A percentile compares a stretch with the other conserved stretches of the same genome.
Evolutionary conservation across 1,140 invertebrate species (phyloP).

Genomic region (Anoplophora glabripennis): DNA sequence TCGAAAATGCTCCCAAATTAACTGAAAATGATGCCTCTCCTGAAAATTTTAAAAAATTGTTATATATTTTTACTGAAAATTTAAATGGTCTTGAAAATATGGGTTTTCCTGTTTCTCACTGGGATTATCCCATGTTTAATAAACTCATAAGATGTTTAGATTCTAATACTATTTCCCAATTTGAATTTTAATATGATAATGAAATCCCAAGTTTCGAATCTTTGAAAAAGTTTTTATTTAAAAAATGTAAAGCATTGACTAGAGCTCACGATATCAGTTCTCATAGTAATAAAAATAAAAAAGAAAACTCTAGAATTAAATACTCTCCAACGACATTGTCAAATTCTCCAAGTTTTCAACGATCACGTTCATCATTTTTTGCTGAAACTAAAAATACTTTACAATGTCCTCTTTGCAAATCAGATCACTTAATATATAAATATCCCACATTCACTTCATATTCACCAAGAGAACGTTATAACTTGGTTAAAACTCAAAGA

Average conservation of each 20-base stretch:
- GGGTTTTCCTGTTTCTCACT: not conserved
- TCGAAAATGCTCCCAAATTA: not conserved
- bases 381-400: too few species aligned
- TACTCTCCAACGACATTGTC: not conserved
- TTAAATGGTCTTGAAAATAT: not conserved
- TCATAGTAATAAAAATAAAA: not conserved
- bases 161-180: not conserved
- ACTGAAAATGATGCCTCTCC: not conserved
- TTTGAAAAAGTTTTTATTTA: too few species aligned
- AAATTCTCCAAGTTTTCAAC: not conserved
- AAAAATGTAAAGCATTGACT: too few species aligned
- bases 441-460: too few species aligned
- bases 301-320: not conserved
- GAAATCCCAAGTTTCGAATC: not conserved
- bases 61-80: conserved; percentile 7
- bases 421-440: too few species aligned
- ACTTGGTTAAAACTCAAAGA: not conserved
- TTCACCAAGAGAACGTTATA: not conserved
- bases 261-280: too few species aligned
- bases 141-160: not conserved
- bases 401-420: too few species aligned
- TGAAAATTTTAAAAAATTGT: not conserved
- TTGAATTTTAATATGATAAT: not conserved
- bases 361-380: too few species aligned
- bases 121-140: conserved; percentile 1